Evolutionary conservation across 2,888 invertebrate species (phyloP), one percentile per base, ranked within the genome.

Genomic region (Tricholauxania praeusta): DNA sequence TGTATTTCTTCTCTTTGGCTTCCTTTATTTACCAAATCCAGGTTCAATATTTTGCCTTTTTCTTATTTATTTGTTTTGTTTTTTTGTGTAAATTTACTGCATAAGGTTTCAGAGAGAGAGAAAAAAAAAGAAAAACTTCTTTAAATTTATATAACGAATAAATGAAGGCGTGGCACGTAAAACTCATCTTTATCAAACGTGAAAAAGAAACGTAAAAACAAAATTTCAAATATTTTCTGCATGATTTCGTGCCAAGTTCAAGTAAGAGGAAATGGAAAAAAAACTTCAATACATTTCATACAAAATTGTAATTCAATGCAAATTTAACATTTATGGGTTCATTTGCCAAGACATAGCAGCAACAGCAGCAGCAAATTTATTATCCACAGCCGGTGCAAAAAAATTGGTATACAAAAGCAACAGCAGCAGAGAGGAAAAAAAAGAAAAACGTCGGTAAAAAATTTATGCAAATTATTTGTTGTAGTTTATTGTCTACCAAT

Each of bases 251-350:
- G 14, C 57, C 14, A 57, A 57, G 28, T 57, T 57, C 12, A 57
- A 57, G 28, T 22, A 57, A 57, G 39, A 39, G 10, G 10, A 39
- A 39, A 39, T 28, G 10, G 8, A 39, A 39, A 39, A 39, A 39
- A 39, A 2, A 39, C 39, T 39, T 39, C 39, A 10, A 39, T 39
- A 39, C 39, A 39, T 39, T 39, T 39, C 39, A 39, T 39, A 39
- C 57, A 6, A 57, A 57, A 57, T 57, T 22, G 57, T 10, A 57
- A 57, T 28, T 57, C 28, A 57, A 57, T 57, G 57, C 57, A 57
- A 57, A 57, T 57, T 57, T 57, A 12, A 15, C 57, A 57, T 22
- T 57, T 57, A 57, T 28, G 57, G 28, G 57, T 57, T 57, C 57
- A 57, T 57, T 57, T 57, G 57, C 15, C 57, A 28, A 19, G 22